Evolutionary conservation across 2,797 vertebrate genomes (phyloP).

Genomic region (Rhinichthys osculus): DNA sequence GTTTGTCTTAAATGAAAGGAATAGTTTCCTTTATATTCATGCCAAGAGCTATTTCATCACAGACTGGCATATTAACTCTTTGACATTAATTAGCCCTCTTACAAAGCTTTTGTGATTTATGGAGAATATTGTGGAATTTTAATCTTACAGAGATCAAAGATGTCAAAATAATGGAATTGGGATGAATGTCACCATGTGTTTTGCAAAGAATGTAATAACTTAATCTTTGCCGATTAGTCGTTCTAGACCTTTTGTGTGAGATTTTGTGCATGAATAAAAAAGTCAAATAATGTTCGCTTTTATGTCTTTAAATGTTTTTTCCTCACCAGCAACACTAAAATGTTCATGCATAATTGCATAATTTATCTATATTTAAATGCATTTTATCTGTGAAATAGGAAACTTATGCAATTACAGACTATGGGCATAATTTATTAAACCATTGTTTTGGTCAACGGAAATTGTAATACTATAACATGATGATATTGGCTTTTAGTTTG

Average conservation of each 20-base stretch:
- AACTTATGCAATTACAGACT: not conserved
- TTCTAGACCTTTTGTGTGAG: not conserved
- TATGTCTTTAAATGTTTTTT: not conserved
- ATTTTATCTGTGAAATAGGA: not conserved
- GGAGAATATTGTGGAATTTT: conserved; percentile 26
- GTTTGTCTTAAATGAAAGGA: not conserved
- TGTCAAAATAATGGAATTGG: conserved; percentile 25
- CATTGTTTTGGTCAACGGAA: not conserved
- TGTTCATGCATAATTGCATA: not conserved
- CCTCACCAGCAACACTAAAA: not conserved
- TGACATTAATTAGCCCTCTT: conserved; percentile 18
- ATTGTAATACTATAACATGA: not conserved
- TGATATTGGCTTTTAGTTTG: not conserved
- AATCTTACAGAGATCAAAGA: conserved; percentile 14
- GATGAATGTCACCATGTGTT: conserved; percentile 13
- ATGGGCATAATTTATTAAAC: not conserved
- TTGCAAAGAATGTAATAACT: not conserved
- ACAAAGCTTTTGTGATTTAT: conserved; percentile 23
- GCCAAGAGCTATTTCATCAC: not conserved
- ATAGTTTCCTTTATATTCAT: conserved; percentile 11
- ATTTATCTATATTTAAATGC: not conserved
- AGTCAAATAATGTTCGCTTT: not conserved
- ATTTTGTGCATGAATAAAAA: not conserved
- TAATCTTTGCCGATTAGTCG: not conserved
- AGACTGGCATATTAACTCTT: not conserved